These are phyloP conservation scores for Xanthia togata DNA, from an alignment of 2,888 invertebrate genomes.

Conservation along the genomic window DNA sequence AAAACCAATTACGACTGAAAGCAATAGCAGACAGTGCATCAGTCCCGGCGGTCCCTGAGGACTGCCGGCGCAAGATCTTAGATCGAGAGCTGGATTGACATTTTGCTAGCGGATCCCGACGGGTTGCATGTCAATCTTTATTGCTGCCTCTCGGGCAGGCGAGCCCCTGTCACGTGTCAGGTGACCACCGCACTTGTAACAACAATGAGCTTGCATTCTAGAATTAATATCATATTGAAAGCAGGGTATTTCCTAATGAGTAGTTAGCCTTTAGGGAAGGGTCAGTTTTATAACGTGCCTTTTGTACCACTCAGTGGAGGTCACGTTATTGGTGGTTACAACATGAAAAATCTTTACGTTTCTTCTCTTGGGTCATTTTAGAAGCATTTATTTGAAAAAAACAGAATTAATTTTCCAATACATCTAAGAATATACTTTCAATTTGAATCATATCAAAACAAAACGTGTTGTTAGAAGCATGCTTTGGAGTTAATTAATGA, in stretches of 20 bases:
- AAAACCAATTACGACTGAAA: constrained; percentile 61
- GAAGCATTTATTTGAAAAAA: neutral
- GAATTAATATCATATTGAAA: neutral
- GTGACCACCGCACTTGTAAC: constrained; percentile 69
- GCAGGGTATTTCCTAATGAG: neutral
- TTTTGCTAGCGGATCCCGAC: constrained; percentile 79
- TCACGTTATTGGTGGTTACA: neutral
- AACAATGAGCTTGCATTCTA: constrained; percentile 42
- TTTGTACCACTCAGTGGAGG: too few relatives aligned
- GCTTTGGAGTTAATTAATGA: constrained; percentile 20
- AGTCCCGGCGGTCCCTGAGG: constrained; percentile 74
- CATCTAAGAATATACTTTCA: neutral
- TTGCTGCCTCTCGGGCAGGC: constrained; percentile 71
- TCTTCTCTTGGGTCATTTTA: neutral
- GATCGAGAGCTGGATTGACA: constrained; percentile 86
- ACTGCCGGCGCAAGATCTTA: constrained; percentile 77
- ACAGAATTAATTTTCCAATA: neutral
- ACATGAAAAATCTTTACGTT: neutral
- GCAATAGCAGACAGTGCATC: constrained; percentile 69
- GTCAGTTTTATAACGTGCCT: neutral
- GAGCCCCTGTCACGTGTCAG: constrained; percentile 76
- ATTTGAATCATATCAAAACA: neutral
- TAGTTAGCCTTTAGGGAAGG: neutral
- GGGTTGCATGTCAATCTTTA: constrained; percentile 85
- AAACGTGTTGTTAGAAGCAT: neutral